A percentile compares a stretch with the other conserved stretches of the same genome.
phyloP scores from a whole-genome alignment of 2,113 vertebrate species.

The Sebastes fasciatus region DNA sequence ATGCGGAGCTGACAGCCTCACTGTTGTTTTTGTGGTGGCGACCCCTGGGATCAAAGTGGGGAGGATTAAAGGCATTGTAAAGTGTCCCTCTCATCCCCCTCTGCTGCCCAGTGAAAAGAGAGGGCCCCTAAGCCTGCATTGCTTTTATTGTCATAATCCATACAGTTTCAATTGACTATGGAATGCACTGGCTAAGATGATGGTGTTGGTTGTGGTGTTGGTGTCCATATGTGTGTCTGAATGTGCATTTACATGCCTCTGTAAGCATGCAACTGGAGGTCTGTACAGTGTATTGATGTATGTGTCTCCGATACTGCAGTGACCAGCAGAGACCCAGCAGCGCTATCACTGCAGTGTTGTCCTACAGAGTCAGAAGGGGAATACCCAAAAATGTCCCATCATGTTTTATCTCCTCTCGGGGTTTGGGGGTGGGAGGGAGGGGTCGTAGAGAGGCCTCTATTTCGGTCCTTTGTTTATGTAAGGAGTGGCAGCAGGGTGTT shows the following conservation, averaged over 20 bases:
- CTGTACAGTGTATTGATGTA: not conserved
- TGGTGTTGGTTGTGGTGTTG: not conserved
- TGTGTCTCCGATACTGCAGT: not conserved
- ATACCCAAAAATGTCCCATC: slow-evolving; percentile 61
- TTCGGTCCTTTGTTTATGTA: slow-evolving; percentile 79
- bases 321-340: not conserved
- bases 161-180: slow-evolving; percentile 73
- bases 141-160: slow-evolving; percentile 74
- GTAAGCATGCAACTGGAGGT: not conserved
- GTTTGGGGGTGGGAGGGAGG: slow-evolving; percentile 10
- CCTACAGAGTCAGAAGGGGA: slow-evolving; percentile 51
- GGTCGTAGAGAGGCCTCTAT: slow-evolving; percentile 65
- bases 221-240: slow-evolving; percentile 14
- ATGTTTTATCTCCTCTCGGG: slow-evolving; percentile 57
- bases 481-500: slow-evolving; percentile 60
- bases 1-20: slow-evolving; percentile 16
- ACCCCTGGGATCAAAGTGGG: slow-evolving; percentile 69
- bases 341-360: slow-evolving; percentile 2
- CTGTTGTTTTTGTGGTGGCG: slow-evolving; percentile 58
- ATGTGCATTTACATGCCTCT: not conserved
- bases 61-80: slow-evolving; percentile 69
- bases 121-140: slow-evolving; percentile 59
- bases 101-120: slow-evolving; percentile 36
- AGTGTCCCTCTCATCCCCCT: slow-evolving; percentile 50
- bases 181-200: slow-evolving; percentile 62